Percentiles rank a stretch among this genome's conserved stretches.
Evolutionary conservation across 1,140 invertebrate species (phyloP).

Genomic region (Phenacoccus solenopsis): DNA sequence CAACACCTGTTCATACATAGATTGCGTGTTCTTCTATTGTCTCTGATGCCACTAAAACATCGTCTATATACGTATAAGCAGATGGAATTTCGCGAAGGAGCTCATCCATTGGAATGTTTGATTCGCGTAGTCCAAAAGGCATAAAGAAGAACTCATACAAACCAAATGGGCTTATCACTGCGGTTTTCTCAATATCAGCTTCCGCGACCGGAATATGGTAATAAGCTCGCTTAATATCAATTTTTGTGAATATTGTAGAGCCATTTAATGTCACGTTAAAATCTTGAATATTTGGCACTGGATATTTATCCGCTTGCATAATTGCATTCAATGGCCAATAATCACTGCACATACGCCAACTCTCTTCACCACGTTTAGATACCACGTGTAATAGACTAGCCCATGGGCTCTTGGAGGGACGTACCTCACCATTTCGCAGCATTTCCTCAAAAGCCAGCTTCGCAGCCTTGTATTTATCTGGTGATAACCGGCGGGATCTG

Average conservation of each 20-base stretch:
- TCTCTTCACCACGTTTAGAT: slow-evolving; percentile 32
- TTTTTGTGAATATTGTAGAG: slow-evolving; percentile 32
- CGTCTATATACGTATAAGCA: not conserved
- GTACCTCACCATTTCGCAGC: slow-evolving; percentile 28
- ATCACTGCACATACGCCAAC: slow-evolving; percentile 32
- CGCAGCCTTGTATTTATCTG: not conserved
- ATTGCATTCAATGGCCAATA: slow-evolving; percentile 32
- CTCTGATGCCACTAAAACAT: slow-evolving; percentile 29
- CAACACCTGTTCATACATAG: slow-evolving; percentile 24
- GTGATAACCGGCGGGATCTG: not conserved
- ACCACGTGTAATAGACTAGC: slow-evolving; percentile 36
- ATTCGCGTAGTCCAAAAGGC: slow-evolving; percentile 36
- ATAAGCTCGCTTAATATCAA: slow-evolving; percentile 39
- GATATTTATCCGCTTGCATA: slow-evolving; percentile 34
- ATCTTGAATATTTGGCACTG: not conserved
- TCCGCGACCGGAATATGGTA: slow-evolving; percentile 36
- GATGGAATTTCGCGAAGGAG: not conserved
- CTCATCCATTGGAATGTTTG: slow-evolving; percentile 33
- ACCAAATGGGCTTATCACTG: slow-evolving; percentile 32
- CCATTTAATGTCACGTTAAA: slow-evolving; percentile 28
- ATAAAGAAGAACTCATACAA: slow-evolving; percentile 33
- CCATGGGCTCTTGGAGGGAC: slow-evolving; percentile 32
- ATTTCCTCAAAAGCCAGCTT: slow-evolving; percentile 27
- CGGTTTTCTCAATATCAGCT: slow-evolving; percentile 35
- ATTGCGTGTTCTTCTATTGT: slow-evolving; percentile 27